phyloP scores from a whole-genome alignment of 2,888 invertebrate species.

The Euclidia mi region DNA sequence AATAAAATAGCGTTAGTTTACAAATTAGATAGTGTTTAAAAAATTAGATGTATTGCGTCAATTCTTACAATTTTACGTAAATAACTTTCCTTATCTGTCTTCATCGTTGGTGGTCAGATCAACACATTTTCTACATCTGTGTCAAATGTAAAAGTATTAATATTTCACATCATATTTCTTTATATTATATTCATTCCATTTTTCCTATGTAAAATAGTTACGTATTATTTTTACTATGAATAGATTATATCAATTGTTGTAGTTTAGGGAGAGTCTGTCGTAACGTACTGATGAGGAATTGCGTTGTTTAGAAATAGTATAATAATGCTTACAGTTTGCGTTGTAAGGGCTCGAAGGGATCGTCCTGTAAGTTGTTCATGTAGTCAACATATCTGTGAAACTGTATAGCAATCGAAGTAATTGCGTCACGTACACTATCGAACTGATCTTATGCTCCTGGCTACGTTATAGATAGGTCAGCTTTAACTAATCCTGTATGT shows the following conservation, averaged over 20 bases:
- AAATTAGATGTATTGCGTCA: no score
- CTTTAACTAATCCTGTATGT: constrained; percentile 22
- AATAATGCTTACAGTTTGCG: constrained; percentile 22
- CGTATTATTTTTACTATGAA: constrained; percentile 29
- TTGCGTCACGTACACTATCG: background rate
- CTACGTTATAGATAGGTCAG: constrained; percentile 6
- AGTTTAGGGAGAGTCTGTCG: constrained; percentile 31
- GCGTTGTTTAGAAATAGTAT: constrained; percentile 22
- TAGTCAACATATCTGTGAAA: background rate
- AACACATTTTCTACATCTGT: constrained; percentile 33
- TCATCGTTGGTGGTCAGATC: constrained; percentile 31
- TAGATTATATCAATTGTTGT: constrained; percentile 42
- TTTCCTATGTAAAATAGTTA: constrained; percentile 32
- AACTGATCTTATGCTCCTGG: constrained; percentile 1
- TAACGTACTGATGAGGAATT: constrained; percentile 42
- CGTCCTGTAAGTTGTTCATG: background rate
- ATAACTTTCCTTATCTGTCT: background rate
- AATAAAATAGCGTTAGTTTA: no score
- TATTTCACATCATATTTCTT: constrained; percentile 29
- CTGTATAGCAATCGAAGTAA: background rate
- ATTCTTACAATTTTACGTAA: no score
- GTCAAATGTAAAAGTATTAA: constrained; percentile 59
- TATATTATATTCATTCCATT: constrained; percentile 50
- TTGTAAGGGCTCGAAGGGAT: constrained; percentile 5
- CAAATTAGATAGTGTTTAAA: no score